Evolutionary conservation across 37 sponge, comb jelly and placozoan genomes (phyloP).

Genomic region (Bolinopsis microptera): DNA sequence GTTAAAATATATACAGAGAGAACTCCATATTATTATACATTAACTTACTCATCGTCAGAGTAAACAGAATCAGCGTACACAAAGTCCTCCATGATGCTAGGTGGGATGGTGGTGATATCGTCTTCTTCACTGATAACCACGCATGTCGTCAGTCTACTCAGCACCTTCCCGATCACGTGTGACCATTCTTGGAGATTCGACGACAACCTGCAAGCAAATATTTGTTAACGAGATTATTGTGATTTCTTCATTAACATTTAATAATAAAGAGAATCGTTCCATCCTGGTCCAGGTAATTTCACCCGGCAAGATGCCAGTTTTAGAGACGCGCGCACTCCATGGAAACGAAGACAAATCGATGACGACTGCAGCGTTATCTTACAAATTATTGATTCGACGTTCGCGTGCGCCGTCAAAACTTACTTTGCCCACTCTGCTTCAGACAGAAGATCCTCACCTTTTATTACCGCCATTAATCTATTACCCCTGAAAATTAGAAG

Average conservation of each 20-base stretch:
- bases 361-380: conserved; percentile 12
- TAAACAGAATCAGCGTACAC: background rate
- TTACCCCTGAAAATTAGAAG: conserved; percentile 28
- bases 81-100: conserved; percentile 62
- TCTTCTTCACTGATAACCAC: conserved; percentile 59
- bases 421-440: conserved; percentile 65
- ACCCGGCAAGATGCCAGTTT: background rate
- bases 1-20: no score
- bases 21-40: no score
- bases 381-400: background rate
- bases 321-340: background rate
- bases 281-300: no score
- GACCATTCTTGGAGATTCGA: conserved; percentile 63
- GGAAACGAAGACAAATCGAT: conserved; percentile 45
- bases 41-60: background rate
- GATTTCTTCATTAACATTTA: no score
- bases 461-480: conserved; percentile 41
- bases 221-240: no score
- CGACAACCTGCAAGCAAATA: background rate
- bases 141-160: conserved; percentile 40
- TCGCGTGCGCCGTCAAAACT: conserved; percentile 31
- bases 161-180: conserved; percentile 1
- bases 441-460: background rate
- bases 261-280: no score
- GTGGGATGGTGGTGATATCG: conserved; percentile 61